phyloP scores from a whole-genome alignment of 92 coral and sea anemone species.

The Siderastrea radians region DNA sequence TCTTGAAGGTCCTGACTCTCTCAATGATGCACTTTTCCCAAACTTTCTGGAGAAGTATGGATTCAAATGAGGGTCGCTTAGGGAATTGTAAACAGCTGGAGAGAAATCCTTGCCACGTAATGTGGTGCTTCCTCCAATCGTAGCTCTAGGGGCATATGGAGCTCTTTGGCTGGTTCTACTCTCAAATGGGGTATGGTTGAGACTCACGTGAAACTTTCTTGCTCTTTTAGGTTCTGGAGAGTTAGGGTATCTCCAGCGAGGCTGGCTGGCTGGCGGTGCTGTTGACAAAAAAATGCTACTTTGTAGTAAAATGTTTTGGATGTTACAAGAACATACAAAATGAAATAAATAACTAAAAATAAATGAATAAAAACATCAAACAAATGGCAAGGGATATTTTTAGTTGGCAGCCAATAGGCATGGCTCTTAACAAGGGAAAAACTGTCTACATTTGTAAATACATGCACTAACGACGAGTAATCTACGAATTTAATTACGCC shows the following conservation, averaged over 20 bases:
- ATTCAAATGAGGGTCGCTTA: conserved; percentile 97
- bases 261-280: conserved; percentile 82
- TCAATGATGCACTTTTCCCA: conserved; percentile 78
- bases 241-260: conserved; percentile 88
- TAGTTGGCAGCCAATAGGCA: too few relatives aligned
- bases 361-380: too few relatives aligned
- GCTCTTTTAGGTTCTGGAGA: conserved; percentile 81
- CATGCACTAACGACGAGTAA: too few relatives aligned
- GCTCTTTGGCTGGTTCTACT: conserved; percentile 87
- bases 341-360: too few relatives aligned
- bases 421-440: too few relatives aligned
- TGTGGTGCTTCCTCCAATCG: conserved; percentile 83
- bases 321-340: too few relatives aligned
- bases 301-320: too few relatives aligned
- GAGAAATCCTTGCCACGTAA: conserved; percentile 81
- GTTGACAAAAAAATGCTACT: background rate
- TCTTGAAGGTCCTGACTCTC: conserved; percentile 63
- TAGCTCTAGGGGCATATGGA: conserved; percentile 90
- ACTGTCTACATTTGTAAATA: too few relatives aligned
- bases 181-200: conserved; percentile 89
- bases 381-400: too few relatives aligned
- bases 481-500: too few relatives aligned
- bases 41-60: conserved; percentile 91
- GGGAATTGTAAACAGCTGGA: conserved; percentile 87
- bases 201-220: conserved; percentile 84